Evolutionary conservation across 2,888 invertebrate species (phyloP).

Genomic region (Aradus depressus): DNA sequence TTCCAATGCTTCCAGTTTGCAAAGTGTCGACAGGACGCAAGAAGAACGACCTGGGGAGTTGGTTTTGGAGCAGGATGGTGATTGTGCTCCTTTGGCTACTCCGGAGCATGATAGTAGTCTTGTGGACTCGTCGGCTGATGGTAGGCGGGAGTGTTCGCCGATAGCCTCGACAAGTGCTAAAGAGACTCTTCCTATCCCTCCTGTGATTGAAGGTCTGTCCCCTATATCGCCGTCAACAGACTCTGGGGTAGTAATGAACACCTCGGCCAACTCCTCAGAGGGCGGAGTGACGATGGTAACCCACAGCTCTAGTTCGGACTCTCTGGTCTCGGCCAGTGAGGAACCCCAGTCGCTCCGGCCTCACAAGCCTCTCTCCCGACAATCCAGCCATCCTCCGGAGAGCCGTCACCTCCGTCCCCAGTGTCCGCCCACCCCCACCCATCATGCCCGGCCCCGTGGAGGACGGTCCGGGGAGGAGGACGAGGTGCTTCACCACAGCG

Average conservation of each 20-base stretch:
- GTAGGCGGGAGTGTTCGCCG: constrained; percentile 15
- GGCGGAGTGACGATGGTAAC: constrained; percentile 12
- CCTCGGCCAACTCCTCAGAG: constrained; percentile 16
- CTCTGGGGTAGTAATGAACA: constrained; percentile 20
- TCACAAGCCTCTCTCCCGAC: constrained; percentile 58
- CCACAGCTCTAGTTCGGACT: constrained; percentile 28
- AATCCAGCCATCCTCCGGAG: constrained; percentile 37
- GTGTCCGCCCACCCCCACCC: constrained; percentile 80
- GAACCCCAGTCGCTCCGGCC: constrained; percentile 40
- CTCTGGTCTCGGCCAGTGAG: constrained; percentile 24
- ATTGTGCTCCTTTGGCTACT: constrained; percentile 46
- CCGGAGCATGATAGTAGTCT: constrained; percentile 40
- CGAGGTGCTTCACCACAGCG: constrained; percentile 12
- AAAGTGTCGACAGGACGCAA: constrained; percentile 23
- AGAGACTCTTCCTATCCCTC: constrained; percentile 10
- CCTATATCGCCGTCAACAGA: constrained; percentile 14
- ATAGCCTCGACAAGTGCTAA: constrained; percentile 20
- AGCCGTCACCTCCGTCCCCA: constrained; percentile 40
- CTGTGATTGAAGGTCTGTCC: constrained; percentile 6
- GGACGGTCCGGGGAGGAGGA: constrained; percentile 11
- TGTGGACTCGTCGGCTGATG: constrained; percentile 16
- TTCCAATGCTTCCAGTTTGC: constrained; percentile 31
- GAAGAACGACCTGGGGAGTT: constrained; percentile 18
- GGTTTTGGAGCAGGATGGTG: constrained; percentile 12
- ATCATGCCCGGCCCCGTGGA: constrained; percentile 47